These are phyloP conservation scores for Chiridota heheva DNA, from an alignment of 35 echinoderm and acorn worm species.

Conservation along the genomic window DNA sequence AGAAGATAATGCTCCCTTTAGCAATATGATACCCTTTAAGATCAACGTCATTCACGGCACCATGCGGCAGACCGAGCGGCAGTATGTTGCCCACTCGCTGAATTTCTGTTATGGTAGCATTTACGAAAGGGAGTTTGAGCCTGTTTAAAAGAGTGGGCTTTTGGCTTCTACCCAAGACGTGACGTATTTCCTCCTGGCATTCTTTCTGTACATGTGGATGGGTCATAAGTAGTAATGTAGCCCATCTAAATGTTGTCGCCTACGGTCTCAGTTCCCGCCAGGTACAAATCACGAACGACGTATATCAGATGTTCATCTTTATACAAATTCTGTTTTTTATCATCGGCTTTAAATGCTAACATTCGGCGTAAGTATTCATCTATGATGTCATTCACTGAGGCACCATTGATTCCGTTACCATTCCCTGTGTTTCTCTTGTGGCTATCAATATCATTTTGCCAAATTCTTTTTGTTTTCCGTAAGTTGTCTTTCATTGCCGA, in stretches of 20 bases:
- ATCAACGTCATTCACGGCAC: conserved; percentile 5
- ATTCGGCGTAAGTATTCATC: neutral
- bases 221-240: conserved; percentile 32
- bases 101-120: conserved; percentile 52
- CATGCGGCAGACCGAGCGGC: conserved; percentile 53
- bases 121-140: conserved; percentile 42
- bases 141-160: conserved; percentile 44
- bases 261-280: conserved; percentile 56
- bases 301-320: neutral
- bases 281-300: conserved; percentile 37
- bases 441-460: conserved; percentile 15
- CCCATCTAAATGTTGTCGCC: conserved; percentile 58
- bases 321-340: neutral
- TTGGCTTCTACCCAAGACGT: conserved; percentile 40
- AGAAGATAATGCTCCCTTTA: conserved; percentile 29
- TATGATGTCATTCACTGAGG: neutral
- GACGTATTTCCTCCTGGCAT: conserved; percentile 67
- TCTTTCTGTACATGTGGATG: conserved; percentile 48
- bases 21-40: conserved; percentile 55
- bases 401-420: neutral
- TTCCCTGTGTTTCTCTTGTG: neutral
- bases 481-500: neutral
- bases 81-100: conserved; percentile 18
- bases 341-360: neutral
- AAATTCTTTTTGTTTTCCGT: neutral